Percentiles rank a stretch among this genome's conserved stretches.
These are phyloP conservation scores for Catagonus wagneri DNA, from an alignment of 2,113 vertebrate genomes.

Conservation along the genomic window DNA sequence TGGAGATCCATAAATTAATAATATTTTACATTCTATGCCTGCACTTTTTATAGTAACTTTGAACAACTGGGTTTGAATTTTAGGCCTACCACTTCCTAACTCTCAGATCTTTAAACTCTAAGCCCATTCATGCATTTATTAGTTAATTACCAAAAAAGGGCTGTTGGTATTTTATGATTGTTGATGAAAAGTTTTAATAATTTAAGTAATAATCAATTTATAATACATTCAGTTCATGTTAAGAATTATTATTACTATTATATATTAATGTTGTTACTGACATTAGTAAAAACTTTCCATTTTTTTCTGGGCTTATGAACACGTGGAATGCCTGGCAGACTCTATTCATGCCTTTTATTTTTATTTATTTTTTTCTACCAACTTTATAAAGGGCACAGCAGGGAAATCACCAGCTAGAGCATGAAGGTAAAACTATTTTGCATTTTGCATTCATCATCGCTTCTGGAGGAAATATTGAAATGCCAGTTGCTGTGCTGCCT, in stretches of 20 bases:
- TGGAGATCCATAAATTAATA: background rate
- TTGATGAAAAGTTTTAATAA: background rate
- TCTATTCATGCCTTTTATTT: background rate
- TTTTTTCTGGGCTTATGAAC: background rate
- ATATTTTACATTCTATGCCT: background rate
- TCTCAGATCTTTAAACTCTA: background rate
- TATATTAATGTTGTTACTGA: background rate
- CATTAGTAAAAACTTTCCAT: background rate
- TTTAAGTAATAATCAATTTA: background rate
- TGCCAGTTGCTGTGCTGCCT: background rate
- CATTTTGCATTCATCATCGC: conserved; percentile 33
- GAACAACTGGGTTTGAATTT: conserved; percentile 4
- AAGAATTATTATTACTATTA: background rate
- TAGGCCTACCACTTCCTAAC: background rate
- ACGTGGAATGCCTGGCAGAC: background rate
- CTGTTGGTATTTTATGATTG: background rate
- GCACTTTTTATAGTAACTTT: background rate
- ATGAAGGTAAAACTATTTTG: conserved; percentile 34
- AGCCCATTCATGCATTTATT: background rate
- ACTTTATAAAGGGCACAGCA: background rate
- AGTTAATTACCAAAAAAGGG: background rate
- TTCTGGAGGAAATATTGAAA: conserved; percentile 59
- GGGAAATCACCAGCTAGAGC: conserved; percentile 22
- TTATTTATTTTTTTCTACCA: background rate
- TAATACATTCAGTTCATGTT: background rate